A percentile compares a stretch with the other conserved stretches of the same genome.
These are phyloP conservation scores for Tuta absoluta DNA, from an alignment of 2,888 invertebrate species.

Conservation along the genomic window DNA sequence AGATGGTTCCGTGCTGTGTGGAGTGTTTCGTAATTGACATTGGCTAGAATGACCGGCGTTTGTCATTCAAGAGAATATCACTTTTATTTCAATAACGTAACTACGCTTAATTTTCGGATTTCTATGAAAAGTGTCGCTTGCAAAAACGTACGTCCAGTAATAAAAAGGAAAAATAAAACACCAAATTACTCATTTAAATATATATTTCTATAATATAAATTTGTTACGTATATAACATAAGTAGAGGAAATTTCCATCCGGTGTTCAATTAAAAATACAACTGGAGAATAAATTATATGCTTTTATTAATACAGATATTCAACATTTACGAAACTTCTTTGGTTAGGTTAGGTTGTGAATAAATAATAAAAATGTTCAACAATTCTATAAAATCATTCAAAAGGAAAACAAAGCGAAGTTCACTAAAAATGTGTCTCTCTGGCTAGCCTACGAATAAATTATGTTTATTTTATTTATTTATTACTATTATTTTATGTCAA, in stretches of 20 bases:
- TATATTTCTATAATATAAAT: constrained; percentile 73
- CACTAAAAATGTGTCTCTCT: not conserved
- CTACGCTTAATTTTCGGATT: too few relatives aligned
- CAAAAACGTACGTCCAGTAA: not conserved
- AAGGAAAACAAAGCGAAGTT: constrained; percentile 44
- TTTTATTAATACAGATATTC: constrained; percentile 50
- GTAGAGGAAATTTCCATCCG: constrained; percentile 35
- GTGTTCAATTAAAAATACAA: constrained; percentile 41
- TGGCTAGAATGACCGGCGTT: too few relatives aligned
- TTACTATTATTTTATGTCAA: too few relatives aligned
- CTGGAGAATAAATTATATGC: constrained; percentile 42
- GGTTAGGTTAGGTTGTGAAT: constrained; percentile 61
- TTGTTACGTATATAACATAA: constrained; percentile 69
- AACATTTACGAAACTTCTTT: constrained; percentile 61
- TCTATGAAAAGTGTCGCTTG: too few relatives aligned
- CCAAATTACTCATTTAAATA: constrained; percentile 66
- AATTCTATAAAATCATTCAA: constrained; percentile 53
- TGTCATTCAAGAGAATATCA: too few relatives aligned
- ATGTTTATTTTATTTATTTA: too few relatives aligned
- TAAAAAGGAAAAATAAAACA: constrained; percentile 46
- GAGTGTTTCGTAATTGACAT: too few relatives aligned
- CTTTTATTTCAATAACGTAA: too few relatives aligned
- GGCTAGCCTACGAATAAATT: not conserved
- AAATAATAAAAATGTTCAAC: constrained; percentile 45
- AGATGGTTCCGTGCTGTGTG: too few relatives aligned